phyloP scores from a whole-genome alignment of 1,140 invertebrate species.

The Drosophila melanogaster region DNA sequence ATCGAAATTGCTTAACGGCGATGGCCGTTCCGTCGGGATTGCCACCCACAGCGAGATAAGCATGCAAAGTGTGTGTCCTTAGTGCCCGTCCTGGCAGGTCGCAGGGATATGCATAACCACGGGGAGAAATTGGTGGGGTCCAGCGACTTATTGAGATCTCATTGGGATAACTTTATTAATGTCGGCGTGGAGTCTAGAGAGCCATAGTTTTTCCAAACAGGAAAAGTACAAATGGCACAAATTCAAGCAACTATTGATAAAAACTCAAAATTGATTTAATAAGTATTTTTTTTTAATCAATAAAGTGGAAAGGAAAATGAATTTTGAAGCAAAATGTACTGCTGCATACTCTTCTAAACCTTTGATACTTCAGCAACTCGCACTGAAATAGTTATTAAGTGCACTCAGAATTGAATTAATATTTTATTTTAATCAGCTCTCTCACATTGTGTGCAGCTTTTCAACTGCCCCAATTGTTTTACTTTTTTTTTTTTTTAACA shows the following conservation, averaged over 20 bases:
- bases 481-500: background rate
- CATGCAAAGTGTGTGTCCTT: slow-evolving; percentile 62
- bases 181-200: background rate
- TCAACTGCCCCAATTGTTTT: background rate
- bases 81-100: slow-evolving; percentile 45
- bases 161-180: background rate
- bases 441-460: no score
- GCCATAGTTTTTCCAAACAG: background rate
- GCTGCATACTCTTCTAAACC: no score
- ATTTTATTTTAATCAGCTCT: no score
- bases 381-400: no score
- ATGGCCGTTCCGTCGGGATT: background rate
- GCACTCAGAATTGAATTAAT: no score
- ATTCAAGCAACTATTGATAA: background rate
- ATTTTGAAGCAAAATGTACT: no score
- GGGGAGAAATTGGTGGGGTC: slow-evolving; percentile 9
- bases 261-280: background rate
- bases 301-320: no score
- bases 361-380: no score
- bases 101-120: slow-evolving; percentile 39
- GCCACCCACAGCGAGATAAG: slow-evolving; percentile 52
- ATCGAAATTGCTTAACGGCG: slow-evolving; percentile 68
- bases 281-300: no score
- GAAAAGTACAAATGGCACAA: no score
- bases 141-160: background rate